Evolutionary conservation across 2,113 vertebrate genomes (phyloP).

Genomic region (Periophthalmodon schlosseri): DNA sequence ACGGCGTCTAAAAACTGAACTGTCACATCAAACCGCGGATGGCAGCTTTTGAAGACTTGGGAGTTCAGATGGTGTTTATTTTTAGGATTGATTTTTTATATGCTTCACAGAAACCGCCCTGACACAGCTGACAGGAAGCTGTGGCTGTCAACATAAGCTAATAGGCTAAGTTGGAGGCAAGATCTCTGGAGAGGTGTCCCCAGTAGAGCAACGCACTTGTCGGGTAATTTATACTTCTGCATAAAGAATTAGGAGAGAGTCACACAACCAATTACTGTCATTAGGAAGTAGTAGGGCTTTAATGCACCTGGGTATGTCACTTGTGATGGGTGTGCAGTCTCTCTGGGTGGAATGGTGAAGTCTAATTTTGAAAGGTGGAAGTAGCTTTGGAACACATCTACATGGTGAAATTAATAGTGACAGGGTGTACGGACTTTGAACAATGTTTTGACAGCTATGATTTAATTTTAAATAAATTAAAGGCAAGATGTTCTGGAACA

Average conservation of each 20-base stretch:
- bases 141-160: slow-evolving; percentile 50
- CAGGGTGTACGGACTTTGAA: neutral
- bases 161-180: slow-evolving; percentile 38
- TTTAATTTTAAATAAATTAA: neutral
- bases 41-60: slow-evolving; percentile 43
- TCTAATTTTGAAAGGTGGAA: neutral
- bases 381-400: neutral
- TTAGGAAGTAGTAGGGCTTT: slow-evolving; percentile 47
- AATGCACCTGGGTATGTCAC: slow-evolving; percentile 32
- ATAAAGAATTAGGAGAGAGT: slow-evolving; percentile 54
- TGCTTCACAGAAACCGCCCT: slow-evolving; percentile 40
- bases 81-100: slow-evolving; percentile 52
- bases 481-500: too few species aligned
- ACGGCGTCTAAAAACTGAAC: slow-evolving; percentile 60
- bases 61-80: slow-evolving; percentile 51
- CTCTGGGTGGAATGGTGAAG: slow-evolving; percentile 40
- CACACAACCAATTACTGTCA: slow-evolving; percentile 63
- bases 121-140: slow-evolving; percentile 56
- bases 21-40: slow-evolving; percentile 51
- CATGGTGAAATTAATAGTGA: neutral
- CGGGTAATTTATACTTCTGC: slow-evolving; percentile 61
- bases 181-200: slow-evolving; percentile 51
- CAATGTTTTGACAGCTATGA: neutral
- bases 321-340: slow-evolving; percentile 37
- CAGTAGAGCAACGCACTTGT: slow-evolving; percentile 47